Base-by-base conservation (phyloP, 2,888 invertebrate genomes). In the Pyrrhosoma nymphula region DNA sequence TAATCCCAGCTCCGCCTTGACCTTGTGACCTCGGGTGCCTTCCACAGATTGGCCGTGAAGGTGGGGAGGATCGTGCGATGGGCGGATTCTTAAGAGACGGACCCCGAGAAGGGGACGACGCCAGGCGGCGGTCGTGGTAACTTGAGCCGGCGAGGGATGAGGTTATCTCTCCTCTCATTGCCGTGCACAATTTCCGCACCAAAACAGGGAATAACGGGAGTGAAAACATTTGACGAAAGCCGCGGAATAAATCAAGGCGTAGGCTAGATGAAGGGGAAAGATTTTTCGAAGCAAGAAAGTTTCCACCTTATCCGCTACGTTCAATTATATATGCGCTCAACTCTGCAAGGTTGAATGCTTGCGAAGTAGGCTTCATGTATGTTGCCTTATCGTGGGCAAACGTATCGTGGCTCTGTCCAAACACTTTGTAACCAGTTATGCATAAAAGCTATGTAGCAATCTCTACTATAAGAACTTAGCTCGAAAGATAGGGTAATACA, bases 11-110 rank as follows among this genome's bases (percentile, higher is more conserved):
- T 89, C 55, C 89, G 56, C 89, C 89, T 89, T 89, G 89, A 89
- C 89, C 89, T 56, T 56, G 47, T 89, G 89, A 89, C 89, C 89
- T 56, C 56, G 16, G 89, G 89, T n/a, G 89, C 23, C 89, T 55
- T 89, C 89, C 55, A 18, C 89, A 89, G 56, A 82, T 82, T 82
- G 82, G 82, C 82, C 82, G 82, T 82, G 82, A 89, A 89, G 89
- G 89, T 89, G 89, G 89, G 35, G 23, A 55, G n/a, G 89, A 89
- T 89, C 89, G 55, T 82, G 47, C 55, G 89, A 89, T n/a, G 89
- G 89, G 89, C 47, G 89, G 89, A 23, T 14, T 55, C 55, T 26
- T 10, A 60, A 60, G 89, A 89, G n/a, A 47, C 89, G 26, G 55
- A 89, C 55, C 47, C 23, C 14, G 56, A n/a, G 26, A 26, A 26